Base-by-base conservation (phyloP, 2,113 vertebrate species). In the Tenebrosternarchus preto region DNA sequence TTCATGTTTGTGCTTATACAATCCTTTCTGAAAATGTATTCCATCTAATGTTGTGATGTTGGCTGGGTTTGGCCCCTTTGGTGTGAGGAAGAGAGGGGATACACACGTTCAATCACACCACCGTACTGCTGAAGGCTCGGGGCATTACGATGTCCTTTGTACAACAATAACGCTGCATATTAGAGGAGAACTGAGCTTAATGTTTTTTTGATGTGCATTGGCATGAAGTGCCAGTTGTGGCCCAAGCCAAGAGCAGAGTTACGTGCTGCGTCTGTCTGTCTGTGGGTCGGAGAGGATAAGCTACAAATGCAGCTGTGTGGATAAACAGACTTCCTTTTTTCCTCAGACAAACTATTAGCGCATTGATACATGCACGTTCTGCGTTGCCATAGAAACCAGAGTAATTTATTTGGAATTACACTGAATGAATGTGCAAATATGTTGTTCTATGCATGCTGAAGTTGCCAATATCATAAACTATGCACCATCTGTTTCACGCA, bases 381-480 rank as follows among this genome's bases (percentile, higher is more conserved):
- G 15, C 4, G 36, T 81, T 76, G 63, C 79, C 72, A 68, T 69
- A 43, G 72, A 55, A 81, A 75, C 61, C 15, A 60, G 50, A 7
- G 22, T 68, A 66, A 73, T 46, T 22, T 56, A 31, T 63, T 71
- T 80, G 9, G 53, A 72, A 59, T 20, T 31, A 31, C 19, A 19
- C 17, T 68, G 64, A 12, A 19, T 20, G 16, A 22, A 39, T 39
- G 64, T 19, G 22, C 31, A 39, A 39, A 68, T 12, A 39, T 33
- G 19, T 64, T 66, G 19, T 7, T 20, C 15, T 66, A 31, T 63
- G 60, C 25, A 29, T 27, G 59, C 25, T 61, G 43, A 15, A 50
- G 8, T 50, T 50, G 15, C 43, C 43, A 50, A 15, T 50, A 50
- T 50, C 11, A 50, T 50, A 50, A 50, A 50, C 43, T 12, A 50